Conservation (phyloP, 2,113 vertebrate genomes). For the Nesoenas mayeri region DNA sequence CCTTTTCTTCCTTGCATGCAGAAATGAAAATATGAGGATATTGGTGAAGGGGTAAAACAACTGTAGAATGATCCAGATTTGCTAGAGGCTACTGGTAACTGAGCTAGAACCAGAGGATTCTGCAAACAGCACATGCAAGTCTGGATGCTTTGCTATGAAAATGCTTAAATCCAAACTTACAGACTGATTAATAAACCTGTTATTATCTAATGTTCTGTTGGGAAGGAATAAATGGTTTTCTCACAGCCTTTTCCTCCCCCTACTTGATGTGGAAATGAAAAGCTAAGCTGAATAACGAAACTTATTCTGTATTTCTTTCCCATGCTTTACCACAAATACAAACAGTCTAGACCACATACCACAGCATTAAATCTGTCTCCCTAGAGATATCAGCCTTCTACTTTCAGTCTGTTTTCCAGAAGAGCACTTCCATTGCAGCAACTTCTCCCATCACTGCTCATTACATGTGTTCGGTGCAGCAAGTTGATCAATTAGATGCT, state of each 20-base stretch:
- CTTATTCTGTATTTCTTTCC: slow-evolving; percentile 1
- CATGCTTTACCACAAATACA: background rate
- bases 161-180: background rate
- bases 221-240: background rate
- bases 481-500: background rate
- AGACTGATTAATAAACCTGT: background rate
- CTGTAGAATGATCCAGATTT: background rate
- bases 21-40: background rate
- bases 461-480: background rate
- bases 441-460: background rate
- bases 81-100: background rate
- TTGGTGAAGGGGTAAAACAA: background rate
- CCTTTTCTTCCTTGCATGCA: background rate
- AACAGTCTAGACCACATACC: slow-evolving; percentile 7
- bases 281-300: slow-evolving; percentile 13
- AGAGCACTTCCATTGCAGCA: background rate
- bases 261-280: background rate
- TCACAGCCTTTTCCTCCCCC: background rate
- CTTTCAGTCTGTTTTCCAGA: slow-evolving; percentile 11
- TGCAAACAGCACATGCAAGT: background rate
- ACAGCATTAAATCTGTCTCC: slow-evolving; percentile 5
- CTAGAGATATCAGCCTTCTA: background rate
- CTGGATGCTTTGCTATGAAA: background rate
- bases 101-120: background rate
- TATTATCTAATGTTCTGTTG: slow-evolving; percentile 11